Conservation (phyloP, 30 jellyfish, hydroid and myxozoan genomes). For the Catostylus mosaicus region DNA sequence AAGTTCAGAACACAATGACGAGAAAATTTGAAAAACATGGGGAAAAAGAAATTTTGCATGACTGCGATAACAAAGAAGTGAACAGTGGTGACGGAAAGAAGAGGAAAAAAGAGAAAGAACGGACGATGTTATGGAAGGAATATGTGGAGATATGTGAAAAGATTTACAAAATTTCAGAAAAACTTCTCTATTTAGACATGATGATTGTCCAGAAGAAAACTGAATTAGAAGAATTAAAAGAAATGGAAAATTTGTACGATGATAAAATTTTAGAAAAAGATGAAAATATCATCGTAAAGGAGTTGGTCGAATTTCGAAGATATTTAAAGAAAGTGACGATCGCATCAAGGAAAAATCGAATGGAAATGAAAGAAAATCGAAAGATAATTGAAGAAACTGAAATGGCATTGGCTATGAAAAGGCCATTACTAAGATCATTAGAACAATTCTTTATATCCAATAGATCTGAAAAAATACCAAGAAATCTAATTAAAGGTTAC, state of each 20-base stretch:
- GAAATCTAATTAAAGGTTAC: constrained; percentile 4
- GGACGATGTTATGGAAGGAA: no score
- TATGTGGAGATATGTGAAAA: constrained; percentile 14
- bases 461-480: constrained; percentile 19
- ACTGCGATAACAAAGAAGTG: no score
- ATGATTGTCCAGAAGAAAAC: not conserved
- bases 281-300: constrained; percentile 19
- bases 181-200: constrained; percentile 30
- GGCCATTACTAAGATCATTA: not conserved
- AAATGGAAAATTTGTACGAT: not conserved
- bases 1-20: no score
- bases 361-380: not conserved
- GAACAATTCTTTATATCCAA: not conserved
- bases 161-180: constrained; percentile 25
- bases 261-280: constrained; percentile 28
- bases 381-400: constrained; percentile 1
- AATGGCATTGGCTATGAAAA: not conserved
- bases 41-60: no score
- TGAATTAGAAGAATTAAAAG: constrained; percentile 17
- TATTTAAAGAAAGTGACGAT: constrained; percentile 28
- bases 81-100: no score
- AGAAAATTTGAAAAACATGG: no score
- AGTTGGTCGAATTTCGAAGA: constrained; percentile 23
- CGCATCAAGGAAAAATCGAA: constrained; percentile 6
- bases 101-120: no score